Base-by-base conservation (phyloP, 2,888 invertebrate species). In the Seira ritae region DNA sequence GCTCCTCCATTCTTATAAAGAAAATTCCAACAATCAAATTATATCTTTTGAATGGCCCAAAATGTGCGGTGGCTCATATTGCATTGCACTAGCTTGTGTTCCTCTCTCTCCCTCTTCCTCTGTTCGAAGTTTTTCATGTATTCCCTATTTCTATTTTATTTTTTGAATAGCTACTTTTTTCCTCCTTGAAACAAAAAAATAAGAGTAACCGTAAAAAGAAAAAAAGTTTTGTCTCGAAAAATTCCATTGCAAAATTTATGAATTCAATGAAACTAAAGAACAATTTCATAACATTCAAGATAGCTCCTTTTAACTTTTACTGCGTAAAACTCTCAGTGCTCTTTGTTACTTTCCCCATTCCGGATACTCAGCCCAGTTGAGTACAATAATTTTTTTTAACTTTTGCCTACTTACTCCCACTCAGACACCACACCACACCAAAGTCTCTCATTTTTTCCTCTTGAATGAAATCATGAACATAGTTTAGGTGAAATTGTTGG, bases 161-260 rank as follows among this genome's bases (percentile, higher is more conserved):
- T 78, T 65, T 65, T 46, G 67, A 74, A 74, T 37, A 37, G 68
- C 55, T 10, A 17, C 73, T 60, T 80, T 73, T 23, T 62, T 37
- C n/a, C 20, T 70, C 76, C 12, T 55, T 68, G 22, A 79, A 72
- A 79, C 72, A 79, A 73, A 79, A 73, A 79, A 73, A 23, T 24
- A 50, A 0, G 19, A 67, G 76, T 67, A 74, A 50, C 65, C 67
- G 55, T 31, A 67, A 62, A 73, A 55, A 31, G 31, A 31, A 55
- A 55, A 31, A 79, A 80, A 80, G 42, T 69, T 79, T 71, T 66
- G 6, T 50, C 15, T 71, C 37, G 8, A 65, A 60, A 74, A 80
- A 80, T 80, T 80, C 80, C 80, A 80, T 80, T 80, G 80, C 69
- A 17, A 74, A 80, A 80, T 80, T 80, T 80, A 80, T 80, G 80